Conservation (phyloP, 2,888 invertebrate genomes). For the Oligia strigilis region DNA sequence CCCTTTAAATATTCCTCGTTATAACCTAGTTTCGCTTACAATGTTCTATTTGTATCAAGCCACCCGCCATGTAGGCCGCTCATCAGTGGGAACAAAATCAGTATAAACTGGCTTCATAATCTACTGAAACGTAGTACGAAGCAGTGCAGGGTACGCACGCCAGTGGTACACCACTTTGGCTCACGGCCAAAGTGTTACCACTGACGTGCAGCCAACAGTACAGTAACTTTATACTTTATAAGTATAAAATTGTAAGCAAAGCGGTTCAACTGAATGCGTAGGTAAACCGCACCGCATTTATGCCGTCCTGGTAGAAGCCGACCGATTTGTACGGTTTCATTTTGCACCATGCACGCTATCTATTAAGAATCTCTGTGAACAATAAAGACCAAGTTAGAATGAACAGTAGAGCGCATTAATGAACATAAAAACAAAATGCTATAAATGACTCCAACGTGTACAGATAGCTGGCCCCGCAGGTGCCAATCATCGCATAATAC, state of each 20-base stretch:
- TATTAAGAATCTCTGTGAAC: neutral
- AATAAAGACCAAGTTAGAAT: neutral
- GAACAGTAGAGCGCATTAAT: neutral
- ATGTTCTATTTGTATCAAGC: neutral
- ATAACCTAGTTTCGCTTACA: neutral
- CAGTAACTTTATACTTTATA: neutral
- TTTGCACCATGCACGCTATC: conserved; percentile 5
- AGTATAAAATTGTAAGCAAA: neutral
- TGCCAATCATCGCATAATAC: no score
- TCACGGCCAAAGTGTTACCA: neutral
- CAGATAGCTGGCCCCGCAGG: neutral
- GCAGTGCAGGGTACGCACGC: no score
- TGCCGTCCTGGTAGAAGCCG: neutral
- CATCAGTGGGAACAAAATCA: neutral
- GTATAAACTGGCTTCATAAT: neutral
- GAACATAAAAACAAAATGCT: neutral
- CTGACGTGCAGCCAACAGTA: neutral
- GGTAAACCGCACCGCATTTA: neutral
- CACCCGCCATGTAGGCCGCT: neutral
- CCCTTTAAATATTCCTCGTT: neutral
- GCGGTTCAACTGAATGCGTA: neutral
- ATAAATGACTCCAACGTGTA: neutral
- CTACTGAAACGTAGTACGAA: neutral
- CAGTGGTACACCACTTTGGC: neutral
- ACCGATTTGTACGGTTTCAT: neutral